Base-by-base conservation (phyloP, 2,888 invertebrate species). In the Napeogenes sylphis region DNA sequence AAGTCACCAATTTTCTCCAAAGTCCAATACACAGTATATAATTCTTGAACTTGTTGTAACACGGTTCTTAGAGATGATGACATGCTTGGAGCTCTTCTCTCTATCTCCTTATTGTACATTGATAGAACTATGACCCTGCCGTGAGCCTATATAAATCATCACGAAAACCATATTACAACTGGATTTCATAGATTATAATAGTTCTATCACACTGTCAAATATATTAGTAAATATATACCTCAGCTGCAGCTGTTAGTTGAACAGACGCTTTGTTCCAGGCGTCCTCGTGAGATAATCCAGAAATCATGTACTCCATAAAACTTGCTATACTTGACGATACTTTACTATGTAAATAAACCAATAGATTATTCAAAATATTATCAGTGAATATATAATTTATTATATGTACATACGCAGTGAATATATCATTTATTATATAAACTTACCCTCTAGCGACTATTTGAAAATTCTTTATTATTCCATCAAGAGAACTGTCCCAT, bases 201-300 rank as follows among this genome's bases (percentile, higher is more conserved):
- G 3, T 38, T 38, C 4, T 38, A 6, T 38, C 38, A 38, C 4
- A 38, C 38, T 38, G 1, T 10, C 10, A 42, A 2, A 42, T 10
- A 10, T 42, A 42, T 42, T 42, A 10, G 8, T 8, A 42, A 42
- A 10, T 10, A 2, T 10, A 1, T 87, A 95, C 95, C 90, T 97
- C 96, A 12, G 98, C 95, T 35, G 96, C 95, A 65, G 93, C 93
- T 0, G 94, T 94, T 21, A 98, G 85, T 79, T 96, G 95, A 53
- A 98, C 94, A 0, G 97, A 96, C 5, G 94, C 93, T 71, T 93
- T 91, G 81, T 98, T 98, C 94, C 97, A 97, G 0, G 98, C 97
- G 69, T 95, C 94, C 82, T 97, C 96, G 4, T 92, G 90, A 0
- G 92, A 81, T 32, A 91, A 72, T 0, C 97, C 96, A 54, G 87